Evolutionary conservation across 2,888 invertebrate genomes (phyloP).

Genomic region (Rhopalosiphum nymphaeae): DNA sequence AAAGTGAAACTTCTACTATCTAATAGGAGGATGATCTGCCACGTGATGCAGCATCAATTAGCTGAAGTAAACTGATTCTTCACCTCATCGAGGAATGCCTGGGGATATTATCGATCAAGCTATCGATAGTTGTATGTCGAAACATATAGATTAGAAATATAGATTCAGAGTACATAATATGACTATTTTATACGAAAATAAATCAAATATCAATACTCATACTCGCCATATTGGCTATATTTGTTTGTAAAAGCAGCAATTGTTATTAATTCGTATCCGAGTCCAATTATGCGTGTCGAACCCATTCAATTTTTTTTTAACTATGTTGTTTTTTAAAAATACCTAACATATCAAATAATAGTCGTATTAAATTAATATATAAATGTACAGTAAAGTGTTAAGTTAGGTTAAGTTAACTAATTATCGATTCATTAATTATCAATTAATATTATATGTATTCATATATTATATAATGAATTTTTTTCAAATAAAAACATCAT

Average conservation of each 20-base stretch:
- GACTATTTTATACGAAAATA: background rate
- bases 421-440: background rate
- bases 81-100: background rate
- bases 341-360: background rate
- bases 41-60: background rate
- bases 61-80: background rate
- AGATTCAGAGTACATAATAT: background rate
- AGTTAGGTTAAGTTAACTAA: background rate
- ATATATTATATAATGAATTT: background rate
- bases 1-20: background rate
- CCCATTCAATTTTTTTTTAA: background rate
- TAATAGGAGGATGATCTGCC: too few relatives aligned
- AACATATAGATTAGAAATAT: background rate
- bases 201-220: background rate
- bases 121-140: too few relatives aligned
- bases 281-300: background rate
- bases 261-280: background rate
- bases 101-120: too few relatives aligned
- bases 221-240: background rate
- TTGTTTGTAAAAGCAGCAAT: background rate
- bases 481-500: background rate
- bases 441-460: background rate
- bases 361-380: background rate
- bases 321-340: background rate
- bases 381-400: background rate